Base-by-base conservation (phyloP, 2,113 vertebrate genomes). In the Ciconia maguari region DNA sequence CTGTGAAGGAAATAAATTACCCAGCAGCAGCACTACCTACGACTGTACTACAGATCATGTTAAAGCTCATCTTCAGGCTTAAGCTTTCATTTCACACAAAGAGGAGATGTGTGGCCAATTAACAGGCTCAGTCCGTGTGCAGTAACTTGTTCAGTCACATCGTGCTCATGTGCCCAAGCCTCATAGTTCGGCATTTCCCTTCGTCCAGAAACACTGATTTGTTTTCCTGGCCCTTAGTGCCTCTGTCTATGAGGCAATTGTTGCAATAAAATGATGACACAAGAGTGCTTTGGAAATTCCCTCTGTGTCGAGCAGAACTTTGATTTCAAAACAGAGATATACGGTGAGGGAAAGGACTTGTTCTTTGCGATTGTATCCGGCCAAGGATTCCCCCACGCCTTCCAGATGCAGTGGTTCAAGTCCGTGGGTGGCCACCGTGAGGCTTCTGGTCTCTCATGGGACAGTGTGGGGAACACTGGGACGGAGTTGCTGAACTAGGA, bases 121-220 rank as follows among this genome's bases (percentile, higher is more conserved):
- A 75, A 6, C n/a, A 84, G 42, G 58, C 86, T 78, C 64, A 52
- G 51, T 16, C 61, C 29, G 32, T 13, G 72, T 42, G 72, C 77
- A 61, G 72, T 16, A 89, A 87, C 87, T n/a, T 68, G 57, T 85
- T 68, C 82, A 66, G 30, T 60, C 91, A 84, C 38, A 75, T 64
- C 83, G 82, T 84, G 70, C 89, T 93, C 87, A 26, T 44, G 93
- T 16, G 7, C 78, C 69, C 48, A 49, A 89, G 81, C 65, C 81
- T 90, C 85, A 58, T 0, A 77, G 72, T 38, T 74, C 0, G 16
- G 83, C 55, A 66, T 60, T 90, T 92, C 81, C 62, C 72, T 83
- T 89, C 71, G 64, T 77, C 22, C 54, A 85, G 61, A 76, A 95
- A 52, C 30, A 72, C 9, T 6, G 66, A 84, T 64, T 91, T 85